Base-by-base conservation (phyloP, 2,888 invertebrate genomes). In the Bhutanitis thaidina region DNA sequence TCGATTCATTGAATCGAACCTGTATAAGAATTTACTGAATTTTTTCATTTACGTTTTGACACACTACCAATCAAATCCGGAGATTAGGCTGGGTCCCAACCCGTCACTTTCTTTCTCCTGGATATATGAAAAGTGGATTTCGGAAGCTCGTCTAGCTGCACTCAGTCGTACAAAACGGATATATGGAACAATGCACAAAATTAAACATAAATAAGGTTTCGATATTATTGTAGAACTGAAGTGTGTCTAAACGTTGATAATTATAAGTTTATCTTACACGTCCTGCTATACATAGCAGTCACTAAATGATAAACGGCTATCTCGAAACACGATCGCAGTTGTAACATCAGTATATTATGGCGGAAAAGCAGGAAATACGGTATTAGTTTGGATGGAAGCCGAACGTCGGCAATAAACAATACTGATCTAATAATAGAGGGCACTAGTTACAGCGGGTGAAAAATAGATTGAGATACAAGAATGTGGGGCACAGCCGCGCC, bases 341-440 rank as follows among this genome's bases (percentile, higher is more conserved):
- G 37, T 36, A 29, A 15, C 12, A 16, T 29, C 16, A 30, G 12
- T 13, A 15, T 30, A n/a, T n/a, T n/a, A 30, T 30, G 30, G 25
- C 27, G 25, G 30, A 64, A 72, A 75, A 71, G 69, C 77, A 78
- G 82, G 81, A 84, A 80, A 66, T 63, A 54, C 5, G 53, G 59
- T 53, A 54, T 51, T 41, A 50, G 54, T 49, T 63, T 68, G 65
- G 64, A 71, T 69, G 67, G 73, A 71, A 76, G 74, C 76, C 74
- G 73, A 74, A 71, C 74, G 74, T 62, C 69, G 62, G 69, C 71
- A 71, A 82, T 84, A 81, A 83, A 87, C 82, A 86, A 82, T 79
- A 77, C 71, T 69, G 70, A 73, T 80, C 81, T 88, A 88, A 77
- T 79, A 76, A 83, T 85, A 87, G 83, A 82, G 69, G 75, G 74